Base-by-base conservation (phyloP, 2,888 invertebrate species). In the Hirtodrosophila histrioides region DNA sequence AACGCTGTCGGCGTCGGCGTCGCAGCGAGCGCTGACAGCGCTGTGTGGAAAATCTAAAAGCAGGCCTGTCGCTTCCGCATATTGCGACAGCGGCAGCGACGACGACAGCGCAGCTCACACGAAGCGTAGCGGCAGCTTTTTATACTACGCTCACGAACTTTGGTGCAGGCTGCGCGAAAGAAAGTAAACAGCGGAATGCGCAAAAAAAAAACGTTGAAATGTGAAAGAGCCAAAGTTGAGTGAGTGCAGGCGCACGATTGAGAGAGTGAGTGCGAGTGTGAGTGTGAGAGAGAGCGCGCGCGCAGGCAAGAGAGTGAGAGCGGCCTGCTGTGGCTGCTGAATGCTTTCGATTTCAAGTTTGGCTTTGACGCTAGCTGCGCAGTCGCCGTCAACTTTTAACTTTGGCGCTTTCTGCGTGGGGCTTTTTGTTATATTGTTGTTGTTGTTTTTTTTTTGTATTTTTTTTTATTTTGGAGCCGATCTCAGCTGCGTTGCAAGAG, bases 171-270 rank as follows among this genome's bases (percentile, higher is more conserved):
- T 69, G 79, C 82, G 73, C 81, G 79, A 85, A 84, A 88, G 88
- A 88, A 88, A 85, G 88, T 80, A 72, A 84, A 78, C 66, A 82
- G 78, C 65, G 78, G 78, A 86, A 78, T 87, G 86, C 88, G 80
- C 80, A 79, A 84, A 86, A 82, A 27, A 27, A 27, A 27, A 69
- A 54, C 35, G 53, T 8, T 56, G 56, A 73, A 67, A 75, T 68
- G 65, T 56, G 62, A 66, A 77, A 71, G 63, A 75, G 65, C 48
- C 60, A 33, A 29, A 53, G 63, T 48, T 49, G 57, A 40, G 43
- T n/a, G 41, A 31, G 27, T 27, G 27, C 27, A 27, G 17, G 2
- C 17, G 17, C 17, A 17, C n/a, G 49, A 6, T 12, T 29, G 33
- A 44, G 49, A 35, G 27, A 23, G 35, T 8, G 50, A 49, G 50